Percentiles rank a stretch among this genome's conserved stretches.
These are phyloP conservation scores for Grallaria varia DNA, from an alignment of 2,113 vertebrate species.

Conservation along the genomic window DNA sequence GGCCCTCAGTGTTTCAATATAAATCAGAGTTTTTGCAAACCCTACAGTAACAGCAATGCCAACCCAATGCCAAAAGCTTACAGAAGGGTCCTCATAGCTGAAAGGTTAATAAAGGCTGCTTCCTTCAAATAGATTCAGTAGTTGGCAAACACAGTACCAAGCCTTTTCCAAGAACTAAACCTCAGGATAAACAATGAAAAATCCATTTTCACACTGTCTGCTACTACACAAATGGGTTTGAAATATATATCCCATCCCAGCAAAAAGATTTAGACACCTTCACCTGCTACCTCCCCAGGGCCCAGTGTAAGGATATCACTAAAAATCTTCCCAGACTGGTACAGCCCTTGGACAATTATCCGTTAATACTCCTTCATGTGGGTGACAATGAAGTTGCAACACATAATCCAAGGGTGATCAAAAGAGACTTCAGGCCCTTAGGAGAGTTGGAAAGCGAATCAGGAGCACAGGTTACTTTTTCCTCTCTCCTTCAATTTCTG, in stretches of 20 bases:
- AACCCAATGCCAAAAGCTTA: not conserved
- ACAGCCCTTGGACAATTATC: not conserved
- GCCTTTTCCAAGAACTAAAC: not conserved
- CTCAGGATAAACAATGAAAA: not conserved
- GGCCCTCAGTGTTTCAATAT: not conserved
- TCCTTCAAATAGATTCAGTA: not conserved
- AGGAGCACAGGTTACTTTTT: not conserved
- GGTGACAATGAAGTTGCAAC: not conserved
- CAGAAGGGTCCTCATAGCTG: not conserved
- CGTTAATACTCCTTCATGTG: not conserved
- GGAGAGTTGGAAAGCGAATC: not conserved
- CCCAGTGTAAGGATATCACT: not conserved
- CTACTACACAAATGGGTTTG: not conserved
- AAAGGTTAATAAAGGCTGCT: not conserved
- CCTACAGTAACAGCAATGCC: not conserved
- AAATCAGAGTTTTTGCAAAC: not conserved
- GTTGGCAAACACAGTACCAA: not conserved
- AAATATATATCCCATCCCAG: not conserved
- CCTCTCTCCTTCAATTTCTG: not conserved
- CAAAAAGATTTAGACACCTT: not conserved
- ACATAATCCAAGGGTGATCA: rapidly evolving
- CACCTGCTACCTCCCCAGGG: not conserved
- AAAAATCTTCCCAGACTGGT: not conserved
- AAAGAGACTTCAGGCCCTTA: not conserved
- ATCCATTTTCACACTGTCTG: not conserved